Evolutionary conservation across 2,888 invertebrate species (phyloP), one percentile per base, ranked within the genome.

Genomic region (Erebia epiphron): DNA sequence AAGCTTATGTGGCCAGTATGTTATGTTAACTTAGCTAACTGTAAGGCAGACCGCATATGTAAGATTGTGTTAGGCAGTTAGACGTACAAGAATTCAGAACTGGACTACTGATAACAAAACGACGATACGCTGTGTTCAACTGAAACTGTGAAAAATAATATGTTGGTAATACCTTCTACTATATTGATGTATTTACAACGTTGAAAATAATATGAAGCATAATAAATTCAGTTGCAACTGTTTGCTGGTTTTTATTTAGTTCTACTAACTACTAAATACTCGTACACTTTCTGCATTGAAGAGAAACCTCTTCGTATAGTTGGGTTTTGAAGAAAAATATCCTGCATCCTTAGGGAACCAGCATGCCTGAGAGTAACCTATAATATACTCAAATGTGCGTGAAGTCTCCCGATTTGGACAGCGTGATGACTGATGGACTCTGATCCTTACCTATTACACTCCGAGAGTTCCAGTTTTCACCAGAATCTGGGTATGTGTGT

Each of bases 201-300:
- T 57, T 26, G 13, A 26, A 18, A 21, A 18, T 62, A 62, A 35
- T 21, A 57, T 49, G 49, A 58, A 66, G 41, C 49, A 26, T 60
- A 68, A 61, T 70, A 70, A 73, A 73, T 16, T 56, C 64, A 68
- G 65, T 70, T 70, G 72, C 72, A 70, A 68, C 64, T 73, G 64
- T 18, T 63, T 60, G 1, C 21, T 49, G 10, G 8, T n/a, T 67
- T 65, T 68, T 54, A 18, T 9, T 18, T 54, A 9, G 16, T 18
- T 14, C 52, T 50, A 26, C 26, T 26, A 4, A 26, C 26, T 3
- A 26, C 26, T 26, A 26, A 26, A 26, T 3, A 26, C 35, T 7
- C 7, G 35, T 35, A 35, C 35, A 35, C 35, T 35, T 35, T 35
- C 7, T 35, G 35, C 2, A 7, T 35, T 35, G 35, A 35, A 35